These are phyloP conservation scores for Aradus depressus DNA, from an alignment of 2,888 invertebrate species.

Conservation along the genomic window DNA sequence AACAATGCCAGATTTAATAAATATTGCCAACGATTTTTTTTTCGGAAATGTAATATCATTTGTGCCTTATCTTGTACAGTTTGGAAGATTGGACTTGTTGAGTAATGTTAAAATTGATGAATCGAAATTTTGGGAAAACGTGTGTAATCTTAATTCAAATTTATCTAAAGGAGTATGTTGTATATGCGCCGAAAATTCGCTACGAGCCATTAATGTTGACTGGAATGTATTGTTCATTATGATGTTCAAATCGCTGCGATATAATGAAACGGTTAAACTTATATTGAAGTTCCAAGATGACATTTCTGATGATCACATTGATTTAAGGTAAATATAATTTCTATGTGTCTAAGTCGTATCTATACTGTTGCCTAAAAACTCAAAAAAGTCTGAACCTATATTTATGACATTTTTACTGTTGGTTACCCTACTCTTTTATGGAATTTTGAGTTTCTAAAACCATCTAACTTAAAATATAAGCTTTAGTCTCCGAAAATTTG, in stretches of 20 bases:
- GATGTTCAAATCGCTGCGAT: constrained; percentile 50
- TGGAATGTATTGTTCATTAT: constrained; percentile 51
- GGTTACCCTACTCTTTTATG: too few species aligned
- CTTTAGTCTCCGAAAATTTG: too few species aligned
- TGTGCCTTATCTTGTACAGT: constrained; percentile 24
- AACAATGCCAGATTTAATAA: constrained; percentile 22
- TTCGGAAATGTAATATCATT: constrained; percentile 19
- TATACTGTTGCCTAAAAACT: neutral
- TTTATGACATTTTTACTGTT: neutral
- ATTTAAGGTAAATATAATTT: constrained; percentile 40
- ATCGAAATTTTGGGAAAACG: constrained; percentile 21
- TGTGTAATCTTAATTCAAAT: constrained; percentile 22
- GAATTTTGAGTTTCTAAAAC: too few species aligned
- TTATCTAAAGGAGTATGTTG: constrained; percentile 27
- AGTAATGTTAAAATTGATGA: constrained; percentile 11
- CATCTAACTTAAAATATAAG: too few species aligned
- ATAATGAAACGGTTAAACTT: constrained; percentile 45
- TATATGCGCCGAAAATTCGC: constrained; percentile 20
- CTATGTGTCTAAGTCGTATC: neutral
- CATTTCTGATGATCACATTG: constrained; percentile 47
- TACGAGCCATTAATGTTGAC: constrained; percentile 38
- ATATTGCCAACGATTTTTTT: constrained; percentile 12
- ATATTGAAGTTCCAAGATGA: constrained; percentile 45
- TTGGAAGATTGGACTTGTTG: constrained; percentile 22
- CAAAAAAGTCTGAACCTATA: neutral